A percentile compares a stretch with the other conserved stretches of the same genome.
These are phyloP conservation scores for Ianthella basta DNA, from an alignment of 37 sponge, comb jelly and placozoan species.

Conservation along the genomic window DNA sequence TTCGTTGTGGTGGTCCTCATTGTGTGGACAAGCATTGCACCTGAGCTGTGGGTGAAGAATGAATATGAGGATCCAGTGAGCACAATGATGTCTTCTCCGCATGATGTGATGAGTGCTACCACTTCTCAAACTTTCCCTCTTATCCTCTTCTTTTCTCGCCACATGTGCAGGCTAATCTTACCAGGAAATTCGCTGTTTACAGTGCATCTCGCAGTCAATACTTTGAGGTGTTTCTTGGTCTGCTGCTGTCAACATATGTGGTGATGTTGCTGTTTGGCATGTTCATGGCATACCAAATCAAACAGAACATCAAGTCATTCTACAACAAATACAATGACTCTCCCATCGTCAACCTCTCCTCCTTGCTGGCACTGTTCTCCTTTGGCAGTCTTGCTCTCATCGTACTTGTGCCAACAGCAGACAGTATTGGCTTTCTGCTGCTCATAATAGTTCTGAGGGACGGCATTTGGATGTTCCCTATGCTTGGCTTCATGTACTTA, in stretches of 20 bases:
- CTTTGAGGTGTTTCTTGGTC: neutral
- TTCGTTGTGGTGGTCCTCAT: neutral
- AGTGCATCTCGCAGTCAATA: no score
- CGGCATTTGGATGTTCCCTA: conserved; percentile 17
- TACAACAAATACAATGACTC: conserved; percentile 11
- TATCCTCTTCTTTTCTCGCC: no score
- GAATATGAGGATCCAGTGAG: no score
- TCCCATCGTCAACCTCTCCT: conserved; percentile 13
- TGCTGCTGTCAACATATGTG: no score
- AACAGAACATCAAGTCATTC: neutral
- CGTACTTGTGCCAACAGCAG: no score
- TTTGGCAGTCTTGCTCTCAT: no score
- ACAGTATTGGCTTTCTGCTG: neutral
- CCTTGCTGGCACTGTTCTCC: conserved; percentile 11
- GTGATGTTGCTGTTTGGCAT: conserved; percentile 15
- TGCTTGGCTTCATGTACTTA: neutral
- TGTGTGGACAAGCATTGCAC: neutral
- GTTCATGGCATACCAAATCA: conserved; percentile 30
- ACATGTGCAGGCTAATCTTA: no score
- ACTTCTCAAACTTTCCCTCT: no score
- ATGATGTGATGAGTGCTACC: no score
- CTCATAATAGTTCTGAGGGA: neutral
- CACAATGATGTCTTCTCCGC: no score
- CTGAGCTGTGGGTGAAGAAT: no score
- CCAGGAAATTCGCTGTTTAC: no score